Conservation (phyloP, 2,888 invertebrate species). For the Zygothrica quintamaculata region DNA sequence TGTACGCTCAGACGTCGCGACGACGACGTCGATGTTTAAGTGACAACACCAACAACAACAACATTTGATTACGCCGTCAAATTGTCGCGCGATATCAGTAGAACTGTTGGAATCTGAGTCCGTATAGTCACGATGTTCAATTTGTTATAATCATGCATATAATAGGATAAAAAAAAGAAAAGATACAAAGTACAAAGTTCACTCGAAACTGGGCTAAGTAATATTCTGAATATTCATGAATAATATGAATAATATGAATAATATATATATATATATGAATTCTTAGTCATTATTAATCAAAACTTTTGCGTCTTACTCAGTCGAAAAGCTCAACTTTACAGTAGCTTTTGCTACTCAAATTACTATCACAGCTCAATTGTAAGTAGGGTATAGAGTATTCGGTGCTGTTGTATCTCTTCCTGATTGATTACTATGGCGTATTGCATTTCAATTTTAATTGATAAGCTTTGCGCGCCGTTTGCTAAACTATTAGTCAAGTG, state of each 20-base stretch:
- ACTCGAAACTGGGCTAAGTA: no score
- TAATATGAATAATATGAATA: no score
- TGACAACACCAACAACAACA: constrained; percentile 42
- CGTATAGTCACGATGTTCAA: not conserved
- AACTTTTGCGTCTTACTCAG: no score
- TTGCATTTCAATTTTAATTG: constrained; percentile 70
- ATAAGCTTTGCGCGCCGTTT: constrained; percentile 61
- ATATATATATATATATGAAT: no score
- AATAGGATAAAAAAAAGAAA: no score
- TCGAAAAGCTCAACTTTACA: no score
- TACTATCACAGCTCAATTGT: no score
- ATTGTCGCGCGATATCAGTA: constrained; percentile 33
- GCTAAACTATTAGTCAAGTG: constrained; percentile 73
- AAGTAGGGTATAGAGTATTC: constrained; percentile 51
- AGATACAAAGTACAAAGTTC: no score
- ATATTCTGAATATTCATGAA: no score
- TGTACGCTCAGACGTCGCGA: constrained; percentile 74
- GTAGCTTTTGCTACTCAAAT: no score
- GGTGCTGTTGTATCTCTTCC: not conserved
- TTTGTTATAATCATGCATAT: no score
- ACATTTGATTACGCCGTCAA: constrained; percentile 57
- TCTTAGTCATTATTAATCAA: no score
- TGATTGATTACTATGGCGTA: constrained; percentile 51
- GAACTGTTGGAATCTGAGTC: constrained; percentile 1
- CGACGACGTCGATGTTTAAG: constrained; percentile 53